A percentile compares a stretch with the other conserved stretches of the same genome.
These are phyloP conservation scores for Pheosia gnoma DNA, from an alignment of 2,888 invertebrate species.

Conservation along the genomic window DNA sequence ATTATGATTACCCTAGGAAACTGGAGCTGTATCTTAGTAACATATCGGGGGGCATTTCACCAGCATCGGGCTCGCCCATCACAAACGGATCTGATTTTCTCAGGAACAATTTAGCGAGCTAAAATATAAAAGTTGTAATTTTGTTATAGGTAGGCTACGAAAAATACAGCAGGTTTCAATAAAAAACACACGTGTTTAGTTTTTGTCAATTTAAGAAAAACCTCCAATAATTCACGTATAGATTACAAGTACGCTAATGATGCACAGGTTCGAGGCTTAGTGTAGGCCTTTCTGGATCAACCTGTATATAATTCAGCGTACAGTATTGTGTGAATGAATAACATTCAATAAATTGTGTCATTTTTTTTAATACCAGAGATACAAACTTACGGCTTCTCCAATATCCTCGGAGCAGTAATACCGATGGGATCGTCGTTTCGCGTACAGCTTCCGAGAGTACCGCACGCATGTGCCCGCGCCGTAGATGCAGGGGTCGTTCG, in stretches of 20 bases:
- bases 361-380: background rate
- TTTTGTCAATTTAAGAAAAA: no score
- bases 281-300: no score
- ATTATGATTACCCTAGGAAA: constrained; percentile 48
- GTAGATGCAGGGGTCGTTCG: constrained; percentile 86
- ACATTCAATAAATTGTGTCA: no score
- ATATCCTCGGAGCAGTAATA: constrained; percentile 86
- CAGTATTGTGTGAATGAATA: no score
- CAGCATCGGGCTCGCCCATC: constrained; percentile 33
- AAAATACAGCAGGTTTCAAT: no score
- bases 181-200: no score
- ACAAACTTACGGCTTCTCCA: constrained; percentile 81
- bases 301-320: no score
- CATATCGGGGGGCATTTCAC: constrained; percentile 32
- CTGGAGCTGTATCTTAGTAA: constrained; percentile 53
- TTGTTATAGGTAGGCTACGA: no score
- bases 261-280: no score
- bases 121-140: constrained; percentile 4
- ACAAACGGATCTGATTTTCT: constrained; percentile 66
- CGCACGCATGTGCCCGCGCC: constrained; percentile 87
- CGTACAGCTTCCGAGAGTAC: constrained; percentile 85
- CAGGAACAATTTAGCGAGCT: constrained; percentile 67
- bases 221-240: no score
- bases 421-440: constrained; percentile 77
- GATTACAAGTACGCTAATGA: no score